Conservation (phyloP, 2,797 vertebrate species). For the Rhinatrema bivittatum region DNA sequence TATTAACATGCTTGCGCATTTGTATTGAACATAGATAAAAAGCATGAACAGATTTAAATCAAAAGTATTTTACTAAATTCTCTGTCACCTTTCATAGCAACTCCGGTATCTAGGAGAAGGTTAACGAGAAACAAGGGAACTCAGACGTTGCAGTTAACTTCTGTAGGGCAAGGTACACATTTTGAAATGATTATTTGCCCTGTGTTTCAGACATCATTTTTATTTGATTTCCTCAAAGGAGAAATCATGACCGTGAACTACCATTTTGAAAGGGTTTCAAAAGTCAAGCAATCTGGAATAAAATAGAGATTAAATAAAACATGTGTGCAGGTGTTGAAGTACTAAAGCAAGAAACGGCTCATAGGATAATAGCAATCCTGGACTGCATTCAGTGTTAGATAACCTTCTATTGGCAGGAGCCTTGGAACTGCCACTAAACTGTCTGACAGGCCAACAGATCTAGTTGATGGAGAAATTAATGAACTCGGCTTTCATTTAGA, state of each 20-base stretch:
- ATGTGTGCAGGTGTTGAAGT: background rate
- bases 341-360: conserved; percentile 24
- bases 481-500: conserved; percentile 16
- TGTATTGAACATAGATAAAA: no score
- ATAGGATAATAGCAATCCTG: conserved; percentile 20
- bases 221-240: no score
- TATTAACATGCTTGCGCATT: no score
- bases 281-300: conserved; percentile 25
- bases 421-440: conserved; percentile 11
- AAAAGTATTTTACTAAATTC: background rate
- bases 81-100: background rate
- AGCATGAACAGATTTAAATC: background rate
- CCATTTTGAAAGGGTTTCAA: no score
- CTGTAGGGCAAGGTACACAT: no score
- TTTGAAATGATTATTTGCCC: no score
- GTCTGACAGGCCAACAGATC: conserved; percentile 9
- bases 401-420: conserved; percentile 34
- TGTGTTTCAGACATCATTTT: no score
- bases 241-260: no score
- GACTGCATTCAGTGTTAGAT: conserved; percentile 6
- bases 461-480: conserved; percentile 21
- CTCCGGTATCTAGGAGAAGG: background rate
- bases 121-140: background rate
- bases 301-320: conserved; percentile 24
- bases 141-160: background rate